Evolutionary conservation across 2,113 vertebrate genomes (phyloP).

Genomic region (Oreochromis niloticus): DNA sequence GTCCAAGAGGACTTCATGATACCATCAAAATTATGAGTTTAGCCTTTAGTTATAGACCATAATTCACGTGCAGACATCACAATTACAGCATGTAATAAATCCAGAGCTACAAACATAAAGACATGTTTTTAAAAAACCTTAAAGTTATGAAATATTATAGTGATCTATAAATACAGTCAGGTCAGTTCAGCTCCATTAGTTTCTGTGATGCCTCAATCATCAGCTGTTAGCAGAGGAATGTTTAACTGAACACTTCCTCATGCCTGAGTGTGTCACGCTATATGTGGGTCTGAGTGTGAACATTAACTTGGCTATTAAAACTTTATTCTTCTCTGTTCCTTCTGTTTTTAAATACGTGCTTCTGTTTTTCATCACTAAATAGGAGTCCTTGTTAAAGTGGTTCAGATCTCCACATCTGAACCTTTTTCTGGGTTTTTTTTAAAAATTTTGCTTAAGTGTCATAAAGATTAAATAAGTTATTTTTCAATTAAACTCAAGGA

Average conservation of each 20-base stretch:
- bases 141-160: background rate
- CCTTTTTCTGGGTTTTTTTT: background rate
- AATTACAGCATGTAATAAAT: background rate
- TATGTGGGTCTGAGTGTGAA: background rate
- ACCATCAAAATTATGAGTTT: background rate
- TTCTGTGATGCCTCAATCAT: background rate
- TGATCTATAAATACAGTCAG: background rate
- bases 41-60: rapidly evolving
- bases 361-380: background rate
- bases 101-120: background rate
- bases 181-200: background rate
- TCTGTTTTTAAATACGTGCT: background rate
- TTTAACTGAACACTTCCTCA: background rate
- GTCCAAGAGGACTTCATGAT: background rate
- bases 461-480: background rate
- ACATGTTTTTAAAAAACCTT: background rate
- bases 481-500: background rate
- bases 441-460: background rate
- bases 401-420: background rate
- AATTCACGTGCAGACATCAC: background rate
- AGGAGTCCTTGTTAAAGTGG: background rate
- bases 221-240: background rate
- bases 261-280: background rate
- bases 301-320: background rate
- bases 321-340: background rate